These are phyloP conservation scores for Lepus americanus DNA, from an alignment of 2,113 vertebrate species.

Conservation along the genomic window DNA sequence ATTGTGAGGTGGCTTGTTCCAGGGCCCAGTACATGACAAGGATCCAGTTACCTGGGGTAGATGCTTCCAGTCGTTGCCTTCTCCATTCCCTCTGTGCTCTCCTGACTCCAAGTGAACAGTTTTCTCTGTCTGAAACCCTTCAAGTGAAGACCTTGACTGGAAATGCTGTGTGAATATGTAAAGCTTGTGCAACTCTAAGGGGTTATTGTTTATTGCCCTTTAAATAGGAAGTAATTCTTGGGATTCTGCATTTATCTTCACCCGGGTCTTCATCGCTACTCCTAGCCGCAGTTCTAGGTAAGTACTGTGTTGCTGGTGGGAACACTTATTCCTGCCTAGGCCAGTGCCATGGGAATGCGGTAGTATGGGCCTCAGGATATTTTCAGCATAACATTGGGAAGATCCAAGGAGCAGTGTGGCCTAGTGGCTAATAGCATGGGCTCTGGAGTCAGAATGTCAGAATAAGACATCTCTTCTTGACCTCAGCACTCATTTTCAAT, in stretches of 20 bases:
- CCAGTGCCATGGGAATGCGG: background rate
- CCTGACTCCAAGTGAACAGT: background rate
- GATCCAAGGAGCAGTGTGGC: background rate
- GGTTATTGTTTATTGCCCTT: background rate
- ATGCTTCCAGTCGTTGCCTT: background rate
- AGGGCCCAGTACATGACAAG: background rate
- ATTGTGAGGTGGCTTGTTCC: background rate
- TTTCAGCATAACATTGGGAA: background rate
- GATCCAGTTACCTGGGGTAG: background rate
- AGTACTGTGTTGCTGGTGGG: background rate
- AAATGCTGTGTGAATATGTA: background rate
- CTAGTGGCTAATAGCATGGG: background rate
- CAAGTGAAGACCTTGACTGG: background rate
- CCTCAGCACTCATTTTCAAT: background rate
- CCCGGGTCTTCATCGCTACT: slow-evolving; percentile 90
- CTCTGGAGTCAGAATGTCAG: background rate
- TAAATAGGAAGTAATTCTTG: slow-evolving; percentile 88
- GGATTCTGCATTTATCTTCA: slow-evolving; percentile 90
- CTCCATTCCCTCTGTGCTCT: background rate
- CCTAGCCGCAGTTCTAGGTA: slow-evolving; percentile 87
- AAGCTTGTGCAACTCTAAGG: background rate
- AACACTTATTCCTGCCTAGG: background rate
- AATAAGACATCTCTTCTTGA: background rate
- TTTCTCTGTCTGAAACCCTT: background rate
- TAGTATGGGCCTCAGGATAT: background rate